Evolutionary conservation across 2,888 invertebrate genomes (phyloP), one percentile per base, ranked within the genome.

Genomic region (Villa cingulata): DNA sequence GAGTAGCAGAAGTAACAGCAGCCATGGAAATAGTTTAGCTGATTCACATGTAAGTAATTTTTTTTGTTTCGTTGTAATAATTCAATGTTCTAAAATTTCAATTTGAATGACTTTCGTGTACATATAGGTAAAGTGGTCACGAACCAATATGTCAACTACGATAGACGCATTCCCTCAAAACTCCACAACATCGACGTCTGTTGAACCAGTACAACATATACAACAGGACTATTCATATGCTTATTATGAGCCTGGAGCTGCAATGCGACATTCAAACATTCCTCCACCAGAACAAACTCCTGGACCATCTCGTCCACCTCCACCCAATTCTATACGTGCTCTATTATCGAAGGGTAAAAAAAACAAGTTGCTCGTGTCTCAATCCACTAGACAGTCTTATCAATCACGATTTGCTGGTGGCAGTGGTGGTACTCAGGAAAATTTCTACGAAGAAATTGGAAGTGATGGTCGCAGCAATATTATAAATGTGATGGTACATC

Each of bases 141-240:
- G 74, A 53, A 72, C 71, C 58, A 74, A 74, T 53, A 74, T 74
- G 29, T 72, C 74, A 37, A 73, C 73, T 12, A 74, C 73, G n/a
- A 73, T 74, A 73, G 74, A 74, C 54, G 62, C 73, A 47, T 74
- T 74, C 55, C 72, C 74, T 56, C 74, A 74, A 19, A 48, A 9
- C 3, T 2, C 12, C 3, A 32, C 29, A 32, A 43, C 3, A 12
- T 12, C 29, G 4, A 32, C 59, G 57, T 23, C 54, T 54, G 39
- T 53, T 51, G 50, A 52, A 53, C 48, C 54, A 55, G 49, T 65
- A 42, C 70, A 70, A 55, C 57, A 62, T 46, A 50, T 53, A 16
- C 68, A 68, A 43, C 69, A 69, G 50, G 86, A 86, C 62, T 87
- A 87, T 68, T 83, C 86, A 15, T 87, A 87, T 65, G 86, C 86